These are phyloP conservation scores for Scaptodrosophila lebanonensis DNA, from an alignment of 1,140 invertebrate species.

Conservation along the genomic window DNA sequence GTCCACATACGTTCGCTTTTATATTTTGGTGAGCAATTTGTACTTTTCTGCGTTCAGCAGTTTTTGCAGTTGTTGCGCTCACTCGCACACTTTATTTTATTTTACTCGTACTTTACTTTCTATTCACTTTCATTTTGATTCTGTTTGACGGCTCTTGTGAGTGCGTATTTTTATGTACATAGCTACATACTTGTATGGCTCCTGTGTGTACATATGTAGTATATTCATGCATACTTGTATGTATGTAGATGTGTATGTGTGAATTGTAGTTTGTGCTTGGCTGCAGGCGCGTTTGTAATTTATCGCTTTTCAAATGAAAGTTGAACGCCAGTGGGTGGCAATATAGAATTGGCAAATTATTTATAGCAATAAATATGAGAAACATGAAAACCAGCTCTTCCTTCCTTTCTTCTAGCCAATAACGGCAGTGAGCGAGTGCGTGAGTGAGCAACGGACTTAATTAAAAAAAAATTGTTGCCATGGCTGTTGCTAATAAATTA, in stretches of 20 bases:
- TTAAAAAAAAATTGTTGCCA: constrained; percentile 1
- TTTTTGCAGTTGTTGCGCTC: constrained; percentile 56
- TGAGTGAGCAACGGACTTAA: neutral
- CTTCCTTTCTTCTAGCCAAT: neutral
- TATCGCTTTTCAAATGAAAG: constrained; percentile 73
- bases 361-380: constrained; percentile 62
- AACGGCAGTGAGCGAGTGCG: neutral
- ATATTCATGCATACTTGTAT: constrained; percentile 18
- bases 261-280: constrained; percentile 35
- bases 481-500: constrained; percentile 36
- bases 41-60: constrained; percentile 73
- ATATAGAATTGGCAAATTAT: constrained; percentile 45
- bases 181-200: no score
- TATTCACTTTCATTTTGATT: constrained; percentile 68
- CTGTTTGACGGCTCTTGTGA: constrained; percentile 44
- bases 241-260: constrained; percentile 15
- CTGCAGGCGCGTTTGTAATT: constrained; percentile 46
- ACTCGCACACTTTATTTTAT: constrained; percentile 41
- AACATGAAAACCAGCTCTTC: neutral
- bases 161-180: no score
- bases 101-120: constrained; percentile 57
- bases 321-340: constrained; percentile 36
- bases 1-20: constrained; percentile 34
- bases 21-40: constrained; percentile 73
- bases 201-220: neutral